Evolutionary conservation across 23 tunicate species (phyloP).

Genomic region (Trididemnum nubilum): DNA sequence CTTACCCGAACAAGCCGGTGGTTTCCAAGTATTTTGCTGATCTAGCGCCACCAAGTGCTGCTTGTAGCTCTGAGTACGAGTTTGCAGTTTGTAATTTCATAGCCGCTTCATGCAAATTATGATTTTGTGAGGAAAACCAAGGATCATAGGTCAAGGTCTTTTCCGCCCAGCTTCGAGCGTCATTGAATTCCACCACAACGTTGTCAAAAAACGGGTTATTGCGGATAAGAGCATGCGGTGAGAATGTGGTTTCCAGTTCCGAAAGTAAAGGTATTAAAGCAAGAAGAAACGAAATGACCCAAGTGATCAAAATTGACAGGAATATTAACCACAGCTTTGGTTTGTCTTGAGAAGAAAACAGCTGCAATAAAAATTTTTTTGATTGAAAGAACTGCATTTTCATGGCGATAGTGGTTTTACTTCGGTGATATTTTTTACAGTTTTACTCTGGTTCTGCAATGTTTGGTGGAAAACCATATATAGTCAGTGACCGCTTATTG

Average conservation of each 20-base stretch:
- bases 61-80: not conserved
- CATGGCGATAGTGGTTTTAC: no score
- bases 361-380: constrained; percentile 1
- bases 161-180: constrained; percentile 3
- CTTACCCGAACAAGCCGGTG: constrained; percentile 16
- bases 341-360: not conserved
- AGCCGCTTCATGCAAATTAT: not conserved
- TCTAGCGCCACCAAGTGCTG: not conserved
- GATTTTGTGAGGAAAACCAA: not conserved
- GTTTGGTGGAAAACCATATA: no score
- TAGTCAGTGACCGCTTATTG: no score
- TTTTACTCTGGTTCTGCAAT: no score
- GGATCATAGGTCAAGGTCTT: constrained; percentile 5
- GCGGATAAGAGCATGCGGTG: constrained; percentile 5
- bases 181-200: not conserved
- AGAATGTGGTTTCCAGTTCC: not conserved
- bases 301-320: not conserved
- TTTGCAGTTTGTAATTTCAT: not conserved
- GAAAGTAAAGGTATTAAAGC: constrained; percentile 30
- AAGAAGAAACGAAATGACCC: constrained; percentile 29
- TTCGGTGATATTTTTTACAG: no score
- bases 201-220: constrained; percentile 31
- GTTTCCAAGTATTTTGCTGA: not conserved
- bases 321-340: not conserved
- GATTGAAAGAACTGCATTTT: no score